Conservation (phyloP, 2,113 vertebrate genomes). For the Marmota flaviventris region DNA sequence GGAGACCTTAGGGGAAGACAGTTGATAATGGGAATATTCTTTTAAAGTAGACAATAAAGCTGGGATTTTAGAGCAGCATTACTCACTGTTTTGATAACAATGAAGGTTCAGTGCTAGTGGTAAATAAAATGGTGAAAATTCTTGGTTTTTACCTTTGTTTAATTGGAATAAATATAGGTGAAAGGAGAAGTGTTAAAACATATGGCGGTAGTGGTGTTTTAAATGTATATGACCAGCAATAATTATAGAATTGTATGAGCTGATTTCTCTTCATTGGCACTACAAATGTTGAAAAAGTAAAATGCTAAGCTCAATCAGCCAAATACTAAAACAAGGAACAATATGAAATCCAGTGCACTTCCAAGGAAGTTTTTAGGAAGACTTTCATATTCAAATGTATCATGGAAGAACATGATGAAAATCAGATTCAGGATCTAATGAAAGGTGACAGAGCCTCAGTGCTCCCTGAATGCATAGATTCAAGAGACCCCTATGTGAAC, state of each 20-base stretch:
- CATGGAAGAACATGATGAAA: background rate
- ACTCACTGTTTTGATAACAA: background rate
- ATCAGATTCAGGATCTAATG: background rate
- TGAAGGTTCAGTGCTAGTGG: background rate
- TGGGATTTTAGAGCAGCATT: background rate
- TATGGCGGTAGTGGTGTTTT: background rate
- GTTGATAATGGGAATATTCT: background rate
- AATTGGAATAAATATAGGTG: background rate
- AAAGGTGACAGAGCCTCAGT: background rate
- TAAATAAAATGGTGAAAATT: background rate
- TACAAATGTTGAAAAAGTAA: conserved; percentile 6
- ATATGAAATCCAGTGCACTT: background rate
- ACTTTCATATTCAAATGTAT: background rate
- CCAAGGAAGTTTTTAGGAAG: background rate
- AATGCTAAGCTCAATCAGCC: background rate
- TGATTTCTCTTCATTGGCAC: background rate
- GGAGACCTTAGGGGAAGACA: background rate
- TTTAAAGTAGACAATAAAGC: background rate
- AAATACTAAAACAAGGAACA: background rate
- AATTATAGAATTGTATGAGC: background rate
- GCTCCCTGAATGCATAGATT: background rate
- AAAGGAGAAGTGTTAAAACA: background rate
- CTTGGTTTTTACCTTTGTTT: background rate
- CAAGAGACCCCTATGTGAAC: background rate
- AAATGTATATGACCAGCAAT: background rate